These are phyloP conservation scores for Scomber colias DNA, from an alignment of 2,113 vertebrate genomes.

Conservation along the genomic window DNA sequence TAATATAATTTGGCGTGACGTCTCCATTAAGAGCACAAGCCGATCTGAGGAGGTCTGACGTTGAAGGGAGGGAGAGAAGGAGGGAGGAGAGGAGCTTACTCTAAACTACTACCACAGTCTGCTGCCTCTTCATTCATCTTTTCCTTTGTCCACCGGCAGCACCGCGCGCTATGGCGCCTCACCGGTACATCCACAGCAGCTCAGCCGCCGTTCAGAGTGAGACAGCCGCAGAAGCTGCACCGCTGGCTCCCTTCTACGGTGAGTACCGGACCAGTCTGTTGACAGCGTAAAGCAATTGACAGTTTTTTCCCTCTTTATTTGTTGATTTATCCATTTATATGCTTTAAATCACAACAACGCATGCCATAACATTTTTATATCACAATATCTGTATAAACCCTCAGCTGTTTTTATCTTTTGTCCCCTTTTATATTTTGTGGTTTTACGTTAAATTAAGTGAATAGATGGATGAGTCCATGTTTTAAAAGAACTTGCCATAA, in stretches of 20 bases:
- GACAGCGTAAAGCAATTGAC: neutral
- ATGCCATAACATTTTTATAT: too few relatives aligned
- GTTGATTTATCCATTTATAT: too few relatives aligned
- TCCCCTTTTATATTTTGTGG: too few relatives aligned
- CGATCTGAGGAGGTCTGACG: neutral
- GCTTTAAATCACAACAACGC: too few relatives aligned
- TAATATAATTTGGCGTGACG: too few relatives aligned
- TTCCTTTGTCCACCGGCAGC: neutral
- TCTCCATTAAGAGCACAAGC: too few relatives aligned
- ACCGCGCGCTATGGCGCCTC: conserved; percentile 23
- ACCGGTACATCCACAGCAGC: neutral
- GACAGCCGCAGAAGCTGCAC: neutral
- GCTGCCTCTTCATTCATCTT: neutral
- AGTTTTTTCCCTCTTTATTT: too few relatives aligned
- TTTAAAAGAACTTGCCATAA: too few relatives aligned
- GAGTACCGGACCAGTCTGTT: neutral
- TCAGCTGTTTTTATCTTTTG: too few relatives aligned
- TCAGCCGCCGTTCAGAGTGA: conserved; percentile 6
- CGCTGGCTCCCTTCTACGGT: conserved; percentile 16
- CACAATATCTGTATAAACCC: too few relatives aligned
- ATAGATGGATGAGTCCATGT: too few relatives aligned
- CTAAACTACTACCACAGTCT: neutral
- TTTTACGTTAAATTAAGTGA: too few relatives aligned
- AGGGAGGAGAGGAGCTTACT: neutral
- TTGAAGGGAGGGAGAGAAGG: neutral